Evolutionary conservation across 2,113 vertebrate species (phyloP), one percentile per base, ranked within the genome.

Genomic region (Eira barbara): DNA sequence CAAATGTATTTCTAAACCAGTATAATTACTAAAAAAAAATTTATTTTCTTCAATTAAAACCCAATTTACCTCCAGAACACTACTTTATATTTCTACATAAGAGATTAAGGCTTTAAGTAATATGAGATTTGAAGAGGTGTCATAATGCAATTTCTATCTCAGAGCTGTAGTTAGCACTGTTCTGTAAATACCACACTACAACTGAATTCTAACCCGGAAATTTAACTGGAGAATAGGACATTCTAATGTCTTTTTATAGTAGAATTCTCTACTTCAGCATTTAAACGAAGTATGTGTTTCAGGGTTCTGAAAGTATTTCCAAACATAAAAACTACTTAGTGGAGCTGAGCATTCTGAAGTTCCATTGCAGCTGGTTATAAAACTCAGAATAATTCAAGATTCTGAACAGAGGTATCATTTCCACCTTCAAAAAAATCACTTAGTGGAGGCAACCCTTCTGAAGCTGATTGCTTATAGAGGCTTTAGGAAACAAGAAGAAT

Each of bases 331-430:
- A 93, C 36, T 49, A 87, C 71, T 83, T 61, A 80, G 63, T 80
- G 23, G 65, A 97, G 42, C 85, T 47, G 52, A 80, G 63, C 17
- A 94, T 65, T 96, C 45, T 90, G 25, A 97, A 93, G 39, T 95
- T 96, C 82, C 73, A 7, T 14, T 78, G 63, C 3, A 84, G n/a
- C 36, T 94, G 52, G 34, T 76, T 80, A 95, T 14, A 95, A 97
- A 96, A 90, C 57, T 89, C 84, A 93, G 67, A 91, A 84, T 80
- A 94, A 74, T 71, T 85, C 3, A 92, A 97, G 39, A 96, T 61
- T 85, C 49, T 88, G 36, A 92, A 42, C 47, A 79, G 69, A 90
- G 31, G 55, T 76, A 59, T 76, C 55, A 80, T 82, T 94, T 21
- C 36, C 34, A 80, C 88, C 27, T 96, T 87, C 7, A 92, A 91